Evolutionary conservation across 2,888 invertebrate genomes (phyloP), one percentile per base, ranked within the genome.

Genomic region (Dasypolia templi): DNA sequence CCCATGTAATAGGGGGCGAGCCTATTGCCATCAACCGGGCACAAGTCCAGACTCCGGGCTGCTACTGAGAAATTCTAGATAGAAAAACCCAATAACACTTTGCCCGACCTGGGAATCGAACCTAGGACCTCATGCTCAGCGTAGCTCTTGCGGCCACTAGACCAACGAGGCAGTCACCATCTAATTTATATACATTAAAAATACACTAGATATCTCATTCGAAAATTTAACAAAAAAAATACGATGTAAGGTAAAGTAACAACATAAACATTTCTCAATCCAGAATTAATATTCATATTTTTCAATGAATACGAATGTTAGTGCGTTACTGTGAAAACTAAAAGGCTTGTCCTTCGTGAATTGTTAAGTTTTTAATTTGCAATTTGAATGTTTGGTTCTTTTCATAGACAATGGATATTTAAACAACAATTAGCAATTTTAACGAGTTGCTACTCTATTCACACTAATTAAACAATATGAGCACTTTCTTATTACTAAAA

Each of bases 331-430:
- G 12, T 26, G 6, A 46, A 46, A 63, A 46, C 5, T 26, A 49
- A 56, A 44, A 51, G 3, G 5, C 4, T 9, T 17, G 7, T 46
- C 29, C 2, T 63, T 53, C 0, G 3, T 46, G n/a, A 49, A 35
- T n/a, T 55, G 63, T 75, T 68, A 63, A 14, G 29, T 55, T n/a
- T 32, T 42, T 42, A 19, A 56, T 46, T 58, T 17, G 29, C 42
- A 22, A 26, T 12, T 11, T 26, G 32, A 42, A 53, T 64, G 14
- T 42, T 19, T 6, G n/a, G 12, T 61, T 74, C 19, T n/a, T 61
- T 72, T 39, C 11, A 42, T n/a, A 78, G 78, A 82, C 72, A 82
- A 82, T 77, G 49, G n/a, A 9, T 56, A 46, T 59, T 64, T 67
- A 55, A 22, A 55, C 14, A 46, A 58, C 46, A 65, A 58, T 62